phyloP scores from a whole-genome alignment of 2,113 vertebrate species.

The Phocoena sinus region DNA sequence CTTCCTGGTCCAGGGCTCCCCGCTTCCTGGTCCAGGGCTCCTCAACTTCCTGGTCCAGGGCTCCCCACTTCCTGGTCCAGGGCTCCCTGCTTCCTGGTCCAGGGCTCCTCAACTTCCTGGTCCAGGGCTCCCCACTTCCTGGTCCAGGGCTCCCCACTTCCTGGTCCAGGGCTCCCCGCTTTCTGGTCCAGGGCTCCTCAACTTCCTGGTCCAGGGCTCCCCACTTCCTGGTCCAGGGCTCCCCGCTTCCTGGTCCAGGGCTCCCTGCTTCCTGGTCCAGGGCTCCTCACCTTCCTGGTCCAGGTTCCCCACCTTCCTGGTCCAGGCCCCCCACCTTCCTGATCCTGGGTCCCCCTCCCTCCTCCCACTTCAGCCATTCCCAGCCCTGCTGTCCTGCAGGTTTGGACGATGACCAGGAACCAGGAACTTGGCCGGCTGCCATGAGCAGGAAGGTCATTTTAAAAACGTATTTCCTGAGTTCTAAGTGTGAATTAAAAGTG shows the following conservation, averaged over 20 bases:
- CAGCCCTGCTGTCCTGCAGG: not conserved
- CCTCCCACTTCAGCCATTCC: too few relatives aligned
- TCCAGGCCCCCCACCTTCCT: not conserved
- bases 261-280: too few relatives aligned
- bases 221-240: not conserved
- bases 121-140: not conserved
- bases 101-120: not conserved
- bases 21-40: too few relatives aligned
- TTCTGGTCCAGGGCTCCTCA: too few relatives aligned
- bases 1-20: not conserved
- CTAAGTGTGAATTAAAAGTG: not conserved
- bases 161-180: too few relatives aligned
- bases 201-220: not conserved
- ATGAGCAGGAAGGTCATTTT: not conserved
- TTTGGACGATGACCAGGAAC: not conserved
- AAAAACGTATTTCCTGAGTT: not conserved
- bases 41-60: not conserved
- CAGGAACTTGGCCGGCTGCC: not conserved
- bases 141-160: too few relatives aligned
- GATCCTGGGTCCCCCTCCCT: fast-evolving
- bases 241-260: not conserved
- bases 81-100: fast-evolving
- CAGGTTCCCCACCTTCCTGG: fast-evolving
- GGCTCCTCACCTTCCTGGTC: not conserved
- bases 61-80: not conserved